Evolutionary conservation across 2,888 invertebrate genomes (phyloP), one percentile per base, ranked within the genome.

Genomic region (Agrotis exclamationis): DNA sequence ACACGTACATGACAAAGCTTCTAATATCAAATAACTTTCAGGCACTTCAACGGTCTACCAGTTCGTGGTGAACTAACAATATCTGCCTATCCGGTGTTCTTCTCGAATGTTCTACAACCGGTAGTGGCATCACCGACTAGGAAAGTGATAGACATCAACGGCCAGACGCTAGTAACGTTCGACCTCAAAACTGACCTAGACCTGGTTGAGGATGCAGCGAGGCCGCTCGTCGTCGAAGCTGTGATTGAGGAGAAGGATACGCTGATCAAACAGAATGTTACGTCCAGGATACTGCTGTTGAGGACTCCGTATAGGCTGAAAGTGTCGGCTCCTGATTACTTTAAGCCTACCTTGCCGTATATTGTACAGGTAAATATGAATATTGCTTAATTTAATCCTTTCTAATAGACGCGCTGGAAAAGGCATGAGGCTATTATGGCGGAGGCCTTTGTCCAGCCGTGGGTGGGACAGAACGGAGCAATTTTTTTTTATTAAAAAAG

Each of bases 241-340:
- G 97, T 98, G 9, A 97, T 99, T 3, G 99, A 99, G 91, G 99
- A 99, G 95, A 97, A 97, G 68, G 96, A 99, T 82, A 99, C 99
- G 2, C 97, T 98, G 20, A 97, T 99, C 63, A 97, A 98, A 84
- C 98, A 99, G 89, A 98, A 98, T 89, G 97, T 97, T 20, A 97
- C 98, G 0, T 96, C 97, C 2, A 91, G 94, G 72, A 94, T 96
- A 80, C 96, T 98, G 75, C 96, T 99, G 50, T 97, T 97, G 67
- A 88, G 96, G 67, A 93, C 95, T 20, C 95, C 95, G 0, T 96
- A 96, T 67, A 91, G 96, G 70, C 93, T 99, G 11, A 99, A 98
- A 92, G 97, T 99, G 24, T 97, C 98, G 85, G 98, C 98, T 28
- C 98, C 99, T 0, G 98, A 98, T 84, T 97, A 98, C 80, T 99